These are phyloP conservation scores for Mola mola DNA, from an alignment of 2,113 vertebrate species.

Conservation along the genomic window DNA sequence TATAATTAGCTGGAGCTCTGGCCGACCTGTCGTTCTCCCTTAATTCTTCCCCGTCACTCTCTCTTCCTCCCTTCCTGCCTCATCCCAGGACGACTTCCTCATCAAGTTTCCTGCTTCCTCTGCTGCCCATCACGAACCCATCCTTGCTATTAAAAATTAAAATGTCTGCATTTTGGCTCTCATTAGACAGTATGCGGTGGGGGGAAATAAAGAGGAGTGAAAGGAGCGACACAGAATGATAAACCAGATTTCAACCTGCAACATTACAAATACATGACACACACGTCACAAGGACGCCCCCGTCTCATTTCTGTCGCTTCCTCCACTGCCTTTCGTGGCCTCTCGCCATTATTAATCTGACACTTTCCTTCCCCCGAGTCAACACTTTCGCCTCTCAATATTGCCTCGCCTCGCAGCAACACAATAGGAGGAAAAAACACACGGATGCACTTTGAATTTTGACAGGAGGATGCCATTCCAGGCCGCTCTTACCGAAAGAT, in stretches of 20 bases:
- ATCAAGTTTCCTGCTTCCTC: constrained; percentile 43
- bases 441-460: constrained; percentile 53
- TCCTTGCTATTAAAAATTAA: constrained; percentile 52
- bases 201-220: neutral
- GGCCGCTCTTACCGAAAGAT: constrained; percentile 30
- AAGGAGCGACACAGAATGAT: constrained; percentile 9
- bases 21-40: constrained; percentile 2
- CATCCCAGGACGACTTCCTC: constrained; percentile 14
- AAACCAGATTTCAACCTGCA: constrained; percentile 35
- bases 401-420: constrained; percentile 55
- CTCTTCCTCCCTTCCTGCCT: constrained; percentile 11
- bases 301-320: constrained; percentile 45
- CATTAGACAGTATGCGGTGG: constrained; percentile 24
- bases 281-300: constrained; percentile 20
- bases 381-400: constrained; percentile 68
- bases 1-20: constrained; percentile 6
- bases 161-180: constrained; percentile 50
- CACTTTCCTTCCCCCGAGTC: constrained; percentile 67
- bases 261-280: constrained; percentile 35
- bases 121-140: constrained; percentile 40
- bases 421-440: constrained; percentile 11
- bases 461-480: constrained; percentile 37
- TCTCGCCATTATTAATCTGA: constrained; percentile 66
- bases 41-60: neutral
- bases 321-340: constrained; percentile 34